Percentiles rank a stretch among this genome's conserved stretches.
Evolutionary conservation across 2,797 vertebrate genomes (phyloP).

Genomic region (Epinephelus malabaricus): DNA sequence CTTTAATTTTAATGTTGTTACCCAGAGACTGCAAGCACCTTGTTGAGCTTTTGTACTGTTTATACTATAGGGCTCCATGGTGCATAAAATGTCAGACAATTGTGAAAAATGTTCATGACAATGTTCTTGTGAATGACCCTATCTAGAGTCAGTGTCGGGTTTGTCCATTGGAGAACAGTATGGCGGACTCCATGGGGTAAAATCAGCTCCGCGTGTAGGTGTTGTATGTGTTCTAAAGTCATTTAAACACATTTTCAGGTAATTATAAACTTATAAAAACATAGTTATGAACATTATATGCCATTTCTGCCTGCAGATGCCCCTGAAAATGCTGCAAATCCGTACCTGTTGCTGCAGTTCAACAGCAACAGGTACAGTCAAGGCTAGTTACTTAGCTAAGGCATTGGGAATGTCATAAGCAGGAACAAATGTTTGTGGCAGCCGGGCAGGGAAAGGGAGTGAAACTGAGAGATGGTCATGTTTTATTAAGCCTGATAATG

Average conservation of each 20-base stretch:
- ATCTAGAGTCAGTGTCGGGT: not conserved
- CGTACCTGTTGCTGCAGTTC: constrained; percentile 29
- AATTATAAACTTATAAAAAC: too few relatives aligned
- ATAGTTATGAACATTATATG: too few relatives aligned
- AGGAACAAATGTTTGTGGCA: constrained; percentile 71
- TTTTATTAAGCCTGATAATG: constrained; percentile 86
- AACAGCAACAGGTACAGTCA: constrained; percentile 41
- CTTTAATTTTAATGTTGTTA: not conserved
- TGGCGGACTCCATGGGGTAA: too few relatives aligned
- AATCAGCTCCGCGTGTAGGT: too few relatives aligned
- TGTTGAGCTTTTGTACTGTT: not conserved
- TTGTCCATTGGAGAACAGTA: too few relatives aligned
- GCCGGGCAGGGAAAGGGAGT: constrained; percentile 62
- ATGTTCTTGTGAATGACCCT: not conserved
- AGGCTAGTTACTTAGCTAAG: constrained; percentile 9
- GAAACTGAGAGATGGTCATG: constrained; percentile 81
- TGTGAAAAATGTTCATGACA: not conserved
- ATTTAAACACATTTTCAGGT: too few relatives aligned
- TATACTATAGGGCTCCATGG: not conserved
- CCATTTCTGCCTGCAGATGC: too few relatives aligned
- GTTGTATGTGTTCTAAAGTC: too few relatives aligned
- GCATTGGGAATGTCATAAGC: constrained; percentile 38
- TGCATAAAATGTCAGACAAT: not conserved
- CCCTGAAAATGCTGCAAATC: not conserved
- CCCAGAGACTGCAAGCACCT: not conserved